A percentile compares a stretch with the other conserved stretches of the same genome.
Evolutionary conservation across 2,888 invertebrate species (phyloP).

Genomic region (Netelia fuscicornis): DNA sequence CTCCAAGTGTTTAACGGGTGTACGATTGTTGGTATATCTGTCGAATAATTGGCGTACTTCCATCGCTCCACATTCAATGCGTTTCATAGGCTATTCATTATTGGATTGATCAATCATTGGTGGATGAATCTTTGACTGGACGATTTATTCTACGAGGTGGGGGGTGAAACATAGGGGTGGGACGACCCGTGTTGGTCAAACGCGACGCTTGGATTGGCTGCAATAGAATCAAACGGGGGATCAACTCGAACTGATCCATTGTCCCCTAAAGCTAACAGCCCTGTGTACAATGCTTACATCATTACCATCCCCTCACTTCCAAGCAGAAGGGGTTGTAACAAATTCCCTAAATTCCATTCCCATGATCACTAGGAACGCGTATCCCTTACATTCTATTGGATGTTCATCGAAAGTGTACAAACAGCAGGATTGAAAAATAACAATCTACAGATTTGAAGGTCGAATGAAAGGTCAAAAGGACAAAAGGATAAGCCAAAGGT

Average conservation of each 20-base stretch:
- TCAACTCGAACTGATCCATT: neutral
- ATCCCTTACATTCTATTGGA: neutral
- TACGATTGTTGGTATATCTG: neutral
- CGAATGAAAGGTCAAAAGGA: neutral
- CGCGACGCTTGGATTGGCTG: constrained; percentile 5
- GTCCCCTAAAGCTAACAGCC: neutral
- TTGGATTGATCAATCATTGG: neutral
- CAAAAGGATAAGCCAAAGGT: no score
- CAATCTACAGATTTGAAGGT: neutral
- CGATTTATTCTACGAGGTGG: neutral
- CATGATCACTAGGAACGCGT: constrained; percentile 67
- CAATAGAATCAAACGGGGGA: constrained; percentile 1
- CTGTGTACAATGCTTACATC: neutral
- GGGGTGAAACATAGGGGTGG: constrained; percentile 7
- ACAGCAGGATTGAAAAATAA: neutral
- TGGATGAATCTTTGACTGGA: constrained; percentile 1
- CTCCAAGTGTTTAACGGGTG: constrained; percentile 68
- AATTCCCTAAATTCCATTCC: constrained; percentile 76
- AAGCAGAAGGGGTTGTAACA: constrained; percentile 72
- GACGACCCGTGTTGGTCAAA: constrained; percentile 12
- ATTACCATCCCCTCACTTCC: constrained; percentile 14
- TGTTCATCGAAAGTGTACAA: neutral
- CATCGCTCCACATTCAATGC: neutral
- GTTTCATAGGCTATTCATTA: constrained; percentile 9
- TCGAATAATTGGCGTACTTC: neutral